Percentiles rank a stretch among this genome's conserved stretches.
Evolutionary conservation across 2,797 vertebrate species (phyloP).

Genomic region (Acanthornis magna): DNA sequence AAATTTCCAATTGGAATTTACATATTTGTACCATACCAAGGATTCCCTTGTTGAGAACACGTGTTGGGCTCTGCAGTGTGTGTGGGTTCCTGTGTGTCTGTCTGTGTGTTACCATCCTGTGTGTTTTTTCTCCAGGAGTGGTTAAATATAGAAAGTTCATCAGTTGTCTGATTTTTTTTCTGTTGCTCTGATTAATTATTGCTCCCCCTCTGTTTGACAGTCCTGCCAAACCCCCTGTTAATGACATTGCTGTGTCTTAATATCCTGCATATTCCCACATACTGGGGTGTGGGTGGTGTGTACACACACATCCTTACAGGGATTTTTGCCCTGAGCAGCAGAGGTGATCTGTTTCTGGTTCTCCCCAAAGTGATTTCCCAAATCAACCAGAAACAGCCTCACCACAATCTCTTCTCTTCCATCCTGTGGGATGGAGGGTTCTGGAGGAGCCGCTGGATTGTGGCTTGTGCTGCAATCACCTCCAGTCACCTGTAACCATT

Average conservation of each 20-base stretch:
- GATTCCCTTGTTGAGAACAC: accelerated
- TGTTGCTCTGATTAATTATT: neutral
- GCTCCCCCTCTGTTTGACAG: neutral
- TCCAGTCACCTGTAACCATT: accelerated
- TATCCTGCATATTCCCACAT: accelerated
- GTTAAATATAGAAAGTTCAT: neutral
- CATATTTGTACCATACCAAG: accelerated
- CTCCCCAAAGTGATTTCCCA: neutral
- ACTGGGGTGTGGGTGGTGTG: accelerated
- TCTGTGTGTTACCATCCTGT: neutral
- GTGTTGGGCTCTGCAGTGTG: neutral
- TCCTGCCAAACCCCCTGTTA: neutral
- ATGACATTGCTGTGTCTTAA: neutral
- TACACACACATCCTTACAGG: accelerated
- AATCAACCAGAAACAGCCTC: neutral
- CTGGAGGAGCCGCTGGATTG: neutral
- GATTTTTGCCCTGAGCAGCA: neutral
- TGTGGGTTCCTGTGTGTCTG: neutral
- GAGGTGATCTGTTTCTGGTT: neutral
- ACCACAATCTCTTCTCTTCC: neutral
- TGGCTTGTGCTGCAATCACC: neutral
- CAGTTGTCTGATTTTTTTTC: neutral
- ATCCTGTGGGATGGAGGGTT: accelerated
- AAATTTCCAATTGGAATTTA: neutral
- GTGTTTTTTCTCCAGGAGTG: neutral